phyloP scores from a whole-genome alignment of 2,797 vertebrate genomes.

The Spinibarbus caldwelli region DNA sequence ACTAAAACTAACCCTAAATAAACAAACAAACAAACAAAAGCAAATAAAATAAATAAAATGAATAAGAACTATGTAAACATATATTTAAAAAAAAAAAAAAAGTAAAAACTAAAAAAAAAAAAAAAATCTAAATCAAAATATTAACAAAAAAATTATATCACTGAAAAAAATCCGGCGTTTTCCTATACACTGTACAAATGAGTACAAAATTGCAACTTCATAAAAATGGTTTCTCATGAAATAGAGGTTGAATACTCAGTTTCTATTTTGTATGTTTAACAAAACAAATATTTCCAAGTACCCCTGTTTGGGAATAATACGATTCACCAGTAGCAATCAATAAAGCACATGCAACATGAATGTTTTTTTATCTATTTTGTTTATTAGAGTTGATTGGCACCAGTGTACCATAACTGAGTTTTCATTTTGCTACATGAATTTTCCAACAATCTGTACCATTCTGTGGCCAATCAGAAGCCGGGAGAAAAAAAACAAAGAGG shows the following conservation, averaged over 20 bases:
- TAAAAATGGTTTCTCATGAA: neutral
- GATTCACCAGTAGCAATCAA: neutral
- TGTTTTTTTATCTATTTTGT: conserved; percentile 74
- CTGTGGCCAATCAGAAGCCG: conserved; percentile 71
- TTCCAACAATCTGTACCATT: conserved; percentile 73
- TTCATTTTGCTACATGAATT: conserved; percentile 81
- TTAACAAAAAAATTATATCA: too few relatives aligned
- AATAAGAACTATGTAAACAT: too few relatives aligned
- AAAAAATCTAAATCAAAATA: too few relatives aligned
- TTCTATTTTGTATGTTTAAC: neutral
- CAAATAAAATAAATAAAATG: too few relatives aligned
- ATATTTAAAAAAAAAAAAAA: too few relatives aligned
- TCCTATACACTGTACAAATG: too few relatives aligned
- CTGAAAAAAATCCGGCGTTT: too few relatives aligned
- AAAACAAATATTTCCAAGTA: neutral
- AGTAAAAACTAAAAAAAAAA: too few relatives aligned
- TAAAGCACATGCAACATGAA: neutral
- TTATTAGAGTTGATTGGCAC: conserved; percentile 79
- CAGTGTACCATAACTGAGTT: conserved; percentile 68
- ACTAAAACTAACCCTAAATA: too few relatives aligned
- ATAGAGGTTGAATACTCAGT: neutral
- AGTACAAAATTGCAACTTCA: too few relatives aligned
- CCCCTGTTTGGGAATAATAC: neutral
- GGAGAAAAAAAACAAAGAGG: neutral
- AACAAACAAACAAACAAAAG: too few relatives aligned